Conservation (phyloP, 2,797 vertebrate genomes). For the Danio aesculapii region DNA sequence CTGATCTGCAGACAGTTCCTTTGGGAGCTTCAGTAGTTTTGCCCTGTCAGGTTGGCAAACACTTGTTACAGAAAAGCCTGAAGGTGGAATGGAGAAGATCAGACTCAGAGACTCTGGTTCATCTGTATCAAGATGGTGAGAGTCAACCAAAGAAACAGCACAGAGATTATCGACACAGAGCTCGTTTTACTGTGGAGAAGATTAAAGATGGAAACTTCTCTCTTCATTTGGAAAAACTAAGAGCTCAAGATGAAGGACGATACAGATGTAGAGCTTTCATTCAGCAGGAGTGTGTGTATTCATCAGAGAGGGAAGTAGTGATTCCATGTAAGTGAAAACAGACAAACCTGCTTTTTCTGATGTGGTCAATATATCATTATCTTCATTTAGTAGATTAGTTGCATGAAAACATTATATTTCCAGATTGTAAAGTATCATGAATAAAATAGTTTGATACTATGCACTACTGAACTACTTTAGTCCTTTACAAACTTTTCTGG, state of each 20-base stretch:
- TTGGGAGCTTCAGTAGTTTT: background rate
- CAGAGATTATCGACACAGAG: background rate
- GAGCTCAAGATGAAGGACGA: background rate
- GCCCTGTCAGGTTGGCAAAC: background rate
- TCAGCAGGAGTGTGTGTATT: no score
- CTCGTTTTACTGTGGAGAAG: background rate
- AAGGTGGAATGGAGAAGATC: background rate
- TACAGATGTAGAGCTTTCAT: background rate
- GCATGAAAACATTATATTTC: no score
- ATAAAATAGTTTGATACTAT: no score
- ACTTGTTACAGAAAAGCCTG: rapidly evolving
- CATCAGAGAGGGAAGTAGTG: no score
- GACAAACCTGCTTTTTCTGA: no score
- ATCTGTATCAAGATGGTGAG: background rate
- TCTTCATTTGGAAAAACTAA: background rate
- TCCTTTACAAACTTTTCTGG: no score
- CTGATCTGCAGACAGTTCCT: no score
- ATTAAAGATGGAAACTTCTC: slow-evolving; percentile 16
- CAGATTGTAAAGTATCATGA: no score
- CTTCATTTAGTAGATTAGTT: no score
- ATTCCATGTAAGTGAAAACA: no score
- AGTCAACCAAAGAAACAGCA: background rate
- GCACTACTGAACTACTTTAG: no score
- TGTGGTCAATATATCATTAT: no score
- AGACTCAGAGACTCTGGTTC: background rate